phyloP scores from a whole-genome alignment of 2,113 vertebrate genomes.

The Isurus oxyrinchus region DNA sequence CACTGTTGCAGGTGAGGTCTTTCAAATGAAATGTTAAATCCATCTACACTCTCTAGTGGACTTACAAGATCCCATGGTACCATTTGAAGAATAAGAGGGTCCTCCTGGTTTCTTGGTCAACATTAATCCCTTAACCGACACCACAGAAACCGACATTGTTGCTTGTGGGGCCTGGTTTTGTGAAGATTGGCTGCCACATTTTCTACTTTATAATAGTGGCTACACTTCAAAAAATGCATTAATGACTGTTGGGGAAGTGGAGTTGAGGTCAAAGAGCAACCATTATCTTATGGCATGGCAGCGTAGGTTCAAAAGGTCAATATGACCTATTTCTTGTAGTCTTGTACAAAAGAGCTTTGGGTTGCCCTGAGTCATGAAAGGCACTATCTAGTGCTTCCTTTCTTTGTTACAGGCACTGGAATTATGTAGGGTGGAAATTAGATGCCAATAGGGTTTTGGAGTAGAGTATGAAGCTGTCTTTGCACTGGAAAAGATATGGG shows the following conservation, averaged over 20 bases:
- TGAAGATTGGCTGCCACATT: not conserved
- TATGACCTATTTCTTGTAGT: too few species aligned
- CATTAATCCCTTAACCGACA: not conserved
- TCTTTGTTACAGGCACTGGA: not conserved
- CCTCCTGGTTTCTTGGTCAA: not conserved
- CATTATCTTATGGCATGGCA: not conserved
- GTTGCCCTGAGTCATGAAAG: not conserved
- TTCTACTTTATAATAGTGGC: not conserved
- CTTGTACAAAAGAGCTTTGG: not conserved
- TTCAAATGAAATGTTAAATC: not conserved
- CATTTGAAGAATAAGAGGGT: not conserved
- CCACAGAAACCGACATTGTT: not conserved
- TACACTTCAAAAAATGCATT: not conserved
- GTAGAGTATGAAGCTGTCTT: too few species aligned
- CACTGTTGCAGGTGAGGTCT: not conserved
- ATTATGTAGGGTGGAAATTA: not conserved
- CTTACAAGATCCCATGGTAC: not conserved
- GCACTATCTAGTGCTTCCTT: not conserved
- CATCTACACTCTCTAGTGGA: not conserved
- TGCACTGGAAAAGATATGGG: too few species aligned
- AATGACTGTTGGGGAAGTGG: not conserved
- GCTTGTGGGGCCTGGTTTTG: not conserved
- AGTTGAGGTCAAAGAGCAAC: not conserved
- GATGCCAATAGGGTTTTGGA: not conserved
- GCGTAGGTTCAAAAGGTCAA: too few species aligned